phyloP scores from a whole-genome alignment of 2,888 invertebrate species.

The Drosophila tanythrix region DNA sequence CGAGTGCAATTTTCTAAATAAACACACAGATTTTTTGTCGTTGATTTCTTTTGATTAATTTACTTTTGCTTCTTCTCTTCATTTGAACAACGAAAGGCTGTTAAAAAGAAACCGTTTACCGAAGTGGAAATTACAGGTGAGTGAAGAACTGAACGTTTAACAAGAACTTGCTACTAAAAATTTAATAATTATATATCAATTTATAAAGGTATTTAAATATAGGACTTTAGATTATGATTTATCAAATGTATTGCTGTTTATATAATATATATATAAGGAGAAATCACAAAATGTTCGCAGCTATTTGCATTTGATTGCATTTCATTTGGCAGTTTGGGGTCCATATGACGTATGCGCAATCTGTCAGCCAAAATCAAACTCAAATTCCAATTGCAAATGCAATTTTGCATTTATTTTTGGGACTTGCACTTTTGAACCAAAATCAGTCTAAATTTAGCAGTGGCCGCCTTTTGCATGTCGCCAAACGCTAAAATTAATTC shows the following conservation, averaged over 20 bases:
- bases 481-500: slow-evolving; percentile 53
- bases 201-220: no score
- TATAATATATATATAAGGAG: background rate
- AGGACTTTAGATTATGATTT: background rate
- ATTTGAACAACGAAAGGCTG: slow-evolving; percentile 72
- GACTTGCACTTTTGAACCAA: slow-evolving; percentile 39
- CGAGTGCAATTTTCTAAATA: slow-evolving; percentile 14
- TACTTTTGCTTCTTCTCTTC: slow-evolving; percentile 19
- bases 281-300: background rate
- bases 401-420: slow-evolving; percentile 11
- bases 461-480: slow-evolving; percentile 63
- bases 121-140: slow-evolving; percentile 85
- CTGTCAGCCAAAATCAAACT: background rate
- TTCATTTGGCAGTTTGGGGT: background rate
- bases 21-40: background rate
- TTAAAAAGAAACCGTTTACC: slow-evolving; percentile 85
- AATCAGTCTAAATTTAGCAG: slow-evolving; percentile 33
- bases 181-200: slow-evolving; percentile 14
- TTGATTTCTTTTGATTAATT: slow-evolving; percentile 26
- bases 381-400: slow-evolving; percentile 1
- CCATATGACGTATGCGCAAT: slow-evolving; percentile 52
- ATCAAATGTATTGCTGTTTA: background rate
- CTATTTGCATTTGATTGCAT: slow-evolving; percentile 9
- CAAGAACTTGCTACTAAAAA: background rate
- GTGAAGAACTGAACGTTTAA: slow-evolving; percentile 25